phyloP scores from a whole-genome alignment of 2,888 invertebrate species.

The Fragum sueziense region DNA sequence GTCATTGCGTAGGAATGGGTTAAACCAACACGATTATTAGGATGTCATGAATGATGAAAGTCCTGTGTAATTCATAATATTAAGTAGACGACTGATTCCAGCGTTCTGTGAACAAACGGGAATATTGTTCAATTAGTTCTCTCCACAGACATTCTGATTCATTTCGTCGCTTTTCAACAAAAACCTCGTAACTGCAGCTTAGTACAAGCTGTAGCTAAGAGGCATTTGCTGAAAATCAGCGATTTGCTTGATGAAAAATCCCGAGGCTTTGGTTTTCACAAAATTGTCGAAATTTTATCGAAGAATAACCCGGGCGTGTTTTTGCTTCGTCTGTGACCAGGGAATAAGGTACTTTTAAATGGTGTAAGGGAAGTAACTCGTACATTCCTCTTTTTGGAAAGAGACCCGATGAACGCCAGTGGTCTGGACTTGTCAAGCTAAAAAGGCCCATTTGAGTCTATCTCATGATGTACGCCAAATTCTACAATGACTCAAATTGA shows the following conservation, averaged over 20 bases:
- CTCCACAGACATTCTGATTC: constrained; percentile 11
- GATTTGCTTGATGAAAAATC: constrained; percentile 21
- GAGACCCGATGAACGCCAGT: neutral
- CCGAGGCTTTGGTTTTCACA: constrained; percentile 20
- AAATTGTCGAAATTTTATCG: constrained; percentile 19
- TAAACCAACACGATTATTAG: constrained; percentile 21
- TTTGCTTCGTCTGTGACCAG: neutral
- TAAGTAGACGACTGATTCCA: constrained; percentile 21
- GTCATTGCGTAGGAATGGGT: neutral
- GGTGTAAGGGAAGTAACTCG: constrained; percentile 3
- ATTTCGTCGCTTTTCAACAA: too few relatives aligned
- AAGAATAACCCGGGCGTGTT: neutral
- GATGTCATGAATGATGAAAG: constrained; percentile 22
- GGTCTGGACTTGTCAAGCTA: neutral
- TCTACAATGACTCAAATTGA: neutral
- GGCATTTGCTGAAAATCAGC: too few relatives aligned
- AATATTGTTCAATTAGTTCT: constrained; percentile 21
- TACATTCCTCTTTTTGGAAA: neutral
- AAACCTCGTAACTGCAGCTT: too few relatives aligned
- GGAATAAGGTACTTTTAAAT: too few relatives aligned
- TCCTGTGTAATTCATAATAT: constrained; percentile 15
- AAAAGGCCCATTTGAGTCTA: neutral
- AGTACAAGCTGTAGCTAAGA: too few relatives aligned
- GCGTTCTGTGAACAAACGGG: constrained; percentile 10
- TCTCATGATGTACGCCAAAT: neutral